Conservation (phyloP, 2,797 vertebrate genomes). For the Catharus ustulatus region DNA sequence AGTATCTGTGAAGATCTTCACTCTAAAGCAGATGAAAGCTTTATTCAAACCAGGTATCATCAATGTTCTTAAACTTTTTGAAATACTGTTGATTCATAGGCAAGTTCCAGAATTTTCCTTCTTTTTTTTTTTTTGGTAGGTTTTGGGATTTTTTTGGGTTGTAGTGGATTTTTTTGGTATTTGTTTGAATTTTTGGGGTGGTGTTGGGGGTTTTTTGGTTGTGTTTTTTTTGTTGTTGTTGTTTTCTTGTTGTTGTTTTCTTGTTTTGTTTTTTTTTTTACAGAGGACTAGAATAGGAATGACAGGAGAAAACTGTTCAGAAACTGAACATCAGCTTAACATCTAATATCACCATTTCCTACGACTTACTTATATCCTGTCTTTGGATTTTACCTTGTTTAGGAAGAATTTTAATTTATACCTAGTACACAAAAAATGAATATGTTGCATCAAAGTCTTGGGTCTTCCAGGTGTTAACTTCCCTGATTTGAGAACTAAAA, state of each 20-base stretch:
- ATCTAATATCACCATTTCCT: neutral
- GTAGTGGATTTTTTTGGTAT: fast-evolving
- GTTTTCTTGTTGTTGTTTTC: neutral
- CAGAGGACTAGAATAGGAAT: neutral
- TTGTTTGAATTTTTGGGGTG: neutral
- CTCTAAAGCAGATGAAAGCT: neutral
- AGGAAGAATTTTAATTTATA: neutral
- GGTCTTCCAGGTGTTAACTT: neutral
- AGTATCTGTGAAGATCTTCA: neutral
- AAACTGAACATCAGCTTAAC: neutral
- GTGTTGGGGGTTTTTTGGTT: neutral
- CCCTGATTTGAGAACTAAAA: neutral
- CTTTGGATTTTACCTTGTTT: neutral
- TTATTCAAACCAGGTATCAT: neutral
- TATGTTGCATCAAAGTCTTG: neutral
- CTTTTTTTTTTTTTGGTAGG: neutral
- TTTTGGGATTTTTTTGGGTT: neutral
- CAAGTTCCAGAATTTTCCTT: neutral
- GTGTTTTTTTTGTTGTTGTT: neutral
- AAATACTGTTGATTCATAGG: neutral
- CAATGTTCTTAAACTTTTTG: fast-evolving
- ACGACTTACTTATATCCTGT: neutral
- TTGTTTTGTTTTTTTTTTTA: neutral
- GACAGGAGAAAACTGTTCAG: neutral
- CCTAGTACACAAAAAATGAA: neutral